A percentile compares a stretch with the other conserved stretches of the same genome.
These are phyloP conservation scores for Cottus gobio DNA, from an alignment of 2,113 vertebrate genomes.

Conservation along the genomic window DNA sequence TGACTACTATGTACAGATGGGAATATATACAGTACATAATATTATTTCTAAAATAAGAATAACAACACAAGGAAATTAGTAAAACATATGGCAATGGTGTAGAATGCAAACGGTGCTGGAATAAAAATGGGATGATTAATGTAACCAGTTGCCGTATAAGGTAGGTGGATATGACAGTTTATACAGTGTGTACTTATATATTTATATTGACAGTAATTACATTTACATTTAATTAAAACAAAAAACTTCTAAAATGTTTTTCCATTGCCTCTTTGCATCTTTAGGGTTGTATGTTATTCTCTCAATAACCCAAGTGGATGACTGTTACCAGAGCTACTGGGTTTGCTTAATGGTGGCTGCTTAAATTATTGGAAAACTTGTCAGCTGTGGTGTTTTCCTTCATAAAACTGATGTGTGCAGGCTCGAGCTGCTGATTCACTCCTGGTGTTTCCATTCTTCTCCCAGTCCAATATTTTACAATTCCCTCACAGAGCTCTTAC, in stretches of 20 bases:
- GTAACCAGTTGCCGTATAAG: neutral
- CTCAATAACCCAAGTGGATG: slow-evolving; percentile 10
- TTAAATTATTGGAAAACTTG: slow-evolving; percentile 48
- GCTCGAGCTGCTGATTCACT: slow-evolving; percentile 46
- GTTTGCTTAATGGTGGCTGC: slow-evolving; percentile 33
- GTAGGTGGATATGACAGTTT: neutral
- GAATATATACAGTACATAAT: neutral
- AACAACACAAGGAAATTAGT: neutral
- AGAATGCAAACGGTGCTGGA: neutral
- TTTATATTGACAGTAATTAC: neutral
- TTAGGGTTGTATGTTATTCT: slow-evolving; percentile 2
- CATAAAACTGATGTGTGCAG: slow-evolving; percentile 46
- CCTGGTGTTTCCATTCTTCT: slow-evolving; percentile 65
- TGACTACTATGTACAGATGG: neutral
- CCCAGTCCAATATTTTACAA: slow-evolving; percentile 39
- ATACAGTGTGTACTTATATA: neutral
- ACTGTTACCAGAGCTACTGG: slow-evolving; percentile 42
- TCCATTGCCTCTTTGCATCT: slow-evolving; percentile 8
- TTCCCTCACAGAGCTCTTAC: slow-evolving; percentile 7
- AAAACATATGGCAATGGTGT: neutral
- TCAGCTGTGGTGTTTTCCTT: slow-evolving; percentile 55
- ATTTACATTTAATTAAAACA: neutral
- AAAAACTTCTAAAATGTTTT: slow-evolving; percentile 1
- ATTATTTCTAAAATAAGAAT: neutral
- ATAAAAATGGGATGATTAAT: neutral